Conservation (phyloP, 2,797 vertebrate species). For the Girardinus metallicus region DNA sequence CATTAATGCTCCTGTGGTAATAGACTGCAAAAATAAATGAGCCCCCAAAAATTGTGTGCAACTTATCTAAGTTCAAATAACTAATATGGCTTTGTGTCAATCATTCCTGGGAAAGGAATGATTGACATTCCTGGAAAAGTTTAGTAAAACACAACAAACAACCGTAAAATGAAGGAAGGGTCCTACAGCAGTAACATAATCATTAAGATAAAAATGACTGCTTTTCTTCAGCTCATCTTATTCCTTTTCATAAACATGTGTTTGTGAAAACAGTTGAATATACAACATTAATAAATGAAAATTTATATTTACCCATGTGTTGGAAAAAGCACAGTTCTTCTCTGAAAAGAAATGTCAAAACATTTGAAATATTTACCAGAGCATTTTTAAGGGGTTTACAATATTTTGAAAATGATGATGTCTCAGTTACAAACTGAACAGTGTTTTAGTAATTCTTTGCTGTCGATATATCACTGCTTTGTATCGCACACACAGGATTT, state of each 20-base stretch:
- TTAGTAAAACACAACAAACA: not conserved
- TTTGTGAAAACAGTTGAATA: not conserved
- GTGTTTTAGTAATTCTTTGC: too few species aligned
- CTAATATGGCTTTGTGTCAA: too few species aligned
- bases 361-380: not conserved
- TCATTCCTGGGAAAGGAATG: too few species aligned
- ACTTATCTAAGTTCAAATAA: constrained; percentile 16
- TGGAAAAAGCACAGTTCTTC: not conserved
- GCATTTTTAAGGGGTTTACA: not conserved
- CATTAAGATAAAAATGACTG: not conserved
- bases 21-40: constrained; percentile 10
- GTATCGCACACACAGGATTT: not conserved
- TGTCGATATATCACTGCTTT: not conserved
- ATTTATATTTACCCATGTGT: not conserved
- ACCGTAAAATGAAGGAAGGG: not conserved
- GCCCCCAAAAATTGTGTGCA: not conserved
- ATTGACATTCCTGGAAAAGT: not conserved
- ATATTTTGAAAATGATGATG: not conserved
- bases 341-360: not conserved
- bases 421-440: not conserved
- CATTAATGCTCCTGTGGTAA: constrained; percentile 28
- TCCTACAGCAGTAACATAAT: not conserved
- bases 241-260: not conserved
- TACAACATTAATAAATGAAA: not conserved
- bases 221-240: not conserved